These are phyloP conservation scores for Notospermus geniculatus DNA, from an alignment of 1,140 invertebrate genomes.

Conservation along the genomic window DNA sequence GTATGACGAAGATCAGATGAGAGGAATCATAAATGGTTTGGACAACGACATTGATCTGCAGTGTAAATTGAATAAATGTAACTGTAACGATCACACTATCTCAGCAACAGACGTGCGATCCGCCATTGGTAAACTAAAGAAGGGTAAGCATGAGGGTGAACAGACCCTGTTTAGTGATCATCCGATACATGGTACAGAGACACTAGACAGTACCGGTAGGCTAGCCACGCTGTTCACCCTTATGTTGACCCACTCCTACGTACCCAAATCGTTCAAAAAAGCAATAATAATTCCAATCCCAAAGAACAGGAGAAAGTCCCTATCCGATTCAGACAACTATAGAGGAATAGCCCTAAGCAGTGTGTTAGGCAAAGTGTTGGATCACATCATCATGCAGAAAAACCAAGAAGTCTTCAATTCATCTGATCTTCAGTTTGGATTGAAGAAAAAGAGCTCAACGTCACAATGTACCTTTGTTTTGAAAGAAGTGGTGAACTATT, in stretches of 20 bases:
- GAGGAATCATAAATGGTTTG: too few species aligned
- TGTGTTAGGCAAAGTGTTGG: slow-evolving; percentile 1
- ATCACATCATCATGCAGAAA: neutral
- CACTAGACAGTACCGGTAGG: neutral
- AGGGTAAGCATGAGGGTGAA: neutral
- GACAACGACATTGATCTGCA: neutral
- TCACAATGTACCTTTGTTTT: neutral
- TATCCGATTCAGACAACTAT: neutral
- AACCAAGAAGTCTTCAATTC: neutral
- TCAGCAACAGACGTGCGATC: neutral
- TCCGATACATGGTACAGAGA: neutral
- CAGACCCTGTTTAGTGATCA: neutral
- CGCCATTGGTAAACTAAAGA: neutral
- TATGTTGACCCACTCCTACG: too few species aligned
- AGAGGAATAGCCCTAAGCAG: slow-evolving; percentile 3
- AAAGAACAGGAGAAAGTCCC: neutral
- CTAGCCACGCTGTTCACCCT: too few species aligned
- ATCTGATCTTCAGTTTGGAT: neutral
- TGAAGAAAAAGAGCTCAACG: neutral
- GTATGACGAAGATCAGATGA: too few species aligned
- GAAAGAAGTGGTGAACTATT: too few species aligned
- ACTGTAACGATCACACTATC: neutral
- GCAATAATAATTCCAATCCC: neutral
- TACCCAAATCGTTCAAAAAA: neutral
- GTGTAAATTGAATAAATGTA: neutral